Base-by-base conservation (phyloP, 2,113 vertebrate species). In the Solea senegalensis region DNA sequence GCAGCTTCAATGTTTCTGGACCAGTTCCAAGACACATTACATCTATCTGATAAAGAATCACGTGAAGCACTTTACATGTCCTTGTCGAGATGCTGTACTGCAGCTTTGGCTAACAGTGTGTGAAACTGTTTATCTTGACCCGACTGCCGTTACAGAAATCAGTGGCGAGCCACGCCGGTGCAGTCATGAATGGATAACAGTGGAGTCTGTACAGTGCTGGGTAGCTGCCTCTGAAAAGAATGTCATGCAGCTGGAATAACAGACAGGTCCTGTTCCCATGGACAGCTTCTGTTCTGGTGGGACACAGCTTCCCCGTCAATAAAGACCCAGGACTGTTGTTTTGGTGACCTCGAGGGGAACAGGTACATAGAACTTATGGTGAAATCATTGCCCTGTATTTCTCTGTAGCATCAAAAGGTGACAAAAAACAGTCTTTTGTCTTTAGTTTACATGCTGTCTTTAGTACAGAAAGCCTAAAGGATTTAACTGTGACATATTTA, bases 211-310 rank as follows among this genome's bases (percentile, higher is more conserved):
- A 62, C 73, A 26, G 82, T 63, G 55, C 78, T 80, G 79, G 78
- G 80, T 72, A 83, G 80, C 78, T 86, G 80, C 82, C 84, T 90
- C 83, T 84, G 39, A 76, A 89, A 90, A 91, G 89, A 87, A 84
- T 84, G 68, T 74, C 63, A 67, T 72, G 88, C 90, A 92, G 90
- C 91, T 92, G 89, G 83, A 90, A 91, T 65, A 91, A 91, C 91
- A 91, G 74, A 86, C 83, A 74, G 72, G 82, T 74, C 83, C 62
- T 50, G 73, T 82, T 90, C 80, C 78, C 82, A 84, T 62, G 68
- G 72, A 88, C 71, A 65, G 74, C 83, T 85, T 74, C 82, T 87
- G 84, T 87, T 77, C 76, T 80, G 80, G 55, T 79, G 51, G 72
- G 72, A 84, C 13, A 3, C 55, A 78, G 62, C 55, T 27, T 59